Conservation (phyloP, 2,888 invertebrate genomes). For the Steinernema scapterisci region DNA sequence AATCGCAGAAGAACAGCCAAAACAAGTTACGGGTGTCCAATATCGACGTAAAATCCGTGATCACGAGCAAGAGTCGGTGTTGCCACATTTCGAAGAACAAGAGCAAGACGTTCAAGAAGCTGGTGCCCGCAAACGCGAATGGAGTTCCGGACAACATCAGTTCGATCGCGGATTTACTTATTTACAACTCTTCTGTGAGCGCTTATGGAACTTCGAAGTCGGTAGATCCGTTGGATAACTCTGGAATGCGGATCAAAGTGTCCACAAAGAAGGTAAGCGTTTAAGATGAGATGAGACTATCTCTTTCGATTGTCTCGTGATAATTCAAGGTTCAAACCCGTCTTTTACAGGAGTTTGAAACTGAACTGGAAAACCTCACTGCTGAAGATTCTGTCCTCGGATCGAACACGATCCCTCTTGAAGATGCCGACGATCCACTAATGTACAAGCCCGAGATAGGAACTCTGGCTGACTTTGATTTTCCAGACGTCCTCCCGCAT, state of each 20-base stretch:
- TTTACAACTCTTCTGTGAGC: conserved; percentile 11
- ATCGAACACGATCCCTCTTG: conserved; percentile 5
- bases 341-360: neutral
- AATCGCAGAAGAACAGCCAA: neutral
- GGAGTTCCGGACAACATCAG: neutral
- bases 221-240: conserved; percentile 2
- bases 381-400: conserved; percentile 32
- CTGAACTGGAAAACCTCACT: neutral
- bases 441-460: conserved; percentile 39
- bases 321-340: too few relatives aligned
- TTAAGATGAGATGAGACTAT: too few relatives aligned
- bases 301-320: too few relatives aligned
- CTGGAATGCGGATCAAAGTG: conserved; percentile 9
- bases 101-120: neutral
- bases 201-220: neutral
- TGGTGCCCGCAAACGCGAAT: neutral
- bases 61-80: neutral
- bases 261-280: neutral
- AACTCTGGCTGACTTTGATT: conserved; percentile 40
- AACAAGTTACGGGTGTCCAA: neutral
- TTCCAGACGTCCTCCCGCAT: conserved; percentile 43
- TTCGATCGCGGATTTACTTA: neutral
- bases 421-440: conserved; percentile 36
- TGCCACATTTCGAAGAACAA: neutral
- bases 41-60: neutral